Evolutionary conservation across 2,797 vertebrate genomes (phyloP).

Genomic region (Gadopsis bispinosus): DNA sequence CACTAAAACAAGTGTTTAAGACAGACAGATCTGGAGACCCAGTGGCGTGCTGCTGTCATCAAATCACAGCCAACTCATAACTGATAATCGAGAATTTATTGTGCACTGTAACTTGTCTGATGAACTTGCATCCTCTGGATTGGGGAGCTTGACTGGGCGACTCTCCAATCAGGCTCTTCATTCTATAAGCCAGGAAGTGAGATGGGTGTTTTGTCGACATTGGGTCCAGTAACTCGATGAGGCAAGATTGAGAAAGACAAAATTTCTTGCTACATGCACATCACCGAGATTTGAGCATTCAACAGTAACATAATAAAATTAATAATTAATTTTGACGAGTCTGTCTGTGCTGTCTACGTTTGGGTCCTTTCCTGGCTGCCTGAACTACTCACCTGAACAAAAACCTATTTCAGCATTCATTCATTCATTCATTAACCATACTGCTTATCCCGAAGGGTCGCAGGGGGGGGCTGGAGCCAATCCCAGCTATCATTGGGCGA

Average conservation of each 20-base stretch:
- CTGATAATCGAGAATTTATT: neutral
- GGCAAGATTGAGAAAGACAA: neutral
- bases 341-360: too few species aligned
- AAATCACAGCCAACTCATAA: neutral
- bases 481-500: too few species aligned
- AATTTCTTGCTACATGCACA: constrained; percentile 12
- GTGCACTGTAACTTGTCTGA: neutral
- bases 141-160: neutral
- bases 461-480: too few species aligned
- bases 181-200: neutral
- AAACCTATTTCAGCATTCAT: neutral
- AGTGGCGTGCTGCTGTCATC: neutral
- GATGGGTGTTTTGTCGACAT: neutral
- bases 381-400: too few species aligned
- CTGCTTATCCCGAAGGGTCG: too few species aligned
- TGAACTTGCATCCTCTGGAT: neutral
- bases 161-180: too few species aligned
- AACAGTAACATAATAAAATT: neutral
- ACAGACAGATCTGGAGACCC: neutral
- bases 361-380: too few species aligned
- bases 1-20: neutral
- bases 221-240: neutral
- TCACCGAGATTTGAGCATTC: neutral
- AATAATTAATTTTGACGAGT: too few species aligned
- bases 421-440: too few species aligned